Evolutionary conservation across 1,140 invertebrate genomes (phyloP), one percentile per base, ranked within the genome.

Genomic region (Tachypleus tridentatus): DNA sequence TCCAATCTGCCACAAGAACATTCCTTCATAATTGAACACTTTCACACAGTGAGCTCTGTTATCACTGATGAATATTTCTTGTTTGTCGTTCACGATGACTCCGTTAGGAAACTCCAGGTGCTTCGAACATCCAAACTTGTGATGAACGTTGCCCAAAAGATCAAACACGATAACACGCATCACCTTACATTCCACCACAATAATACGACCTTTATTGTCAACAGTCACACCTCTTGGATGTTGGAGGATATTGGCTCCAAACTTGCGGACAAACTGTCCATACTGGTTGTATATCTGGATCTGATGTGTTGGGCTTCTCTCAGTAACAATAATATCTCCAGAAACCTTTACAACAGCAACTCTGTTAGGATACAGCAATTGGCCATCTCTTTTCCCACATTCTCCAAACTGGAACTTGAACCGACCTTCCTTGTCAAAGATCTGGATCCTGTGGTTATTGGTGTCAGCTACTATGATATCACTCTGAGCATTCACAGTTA

Each of bases 381-480:
- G 96, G 0, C 95, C 95, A 75, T 99, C 96, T 4, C 95, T 85
- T 77, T 82, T 82, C 62, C 83, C 84, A 77, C 96, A 98, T 78
- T 99, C 97, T n/a, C 97, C 97, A 77, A 99, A 99, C 77, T 99
- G 96, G 77, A 98, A 99, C 80, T 99, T 98, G 78, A 99, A 99
- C 56, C 95, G 84, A 5, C 97, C 97, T 76, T 98, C 95, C 74
- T 97, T 96, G 80, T 99, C 96, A 77, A 99, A 99, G 71, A 99
- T 97, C 72, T 96, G 92, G 65, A 99, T 98, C 52, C 97, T 85
- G 76, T 99, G 97, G 76, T 99, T 99, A 77, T 99, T 99, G 5
- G 97, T 99, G 76, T 99, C 97, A 1, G 97, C 97, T 6, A 99
- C 97, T 65, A 99, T 97, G 52, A 99, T 98, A 76, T 99, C 96